Percentiles rank a stretch among this genome's conserved stretches.
phyloP scores from a whole-genome alignment of 2,888 invertebrate species.

The Chromoteleia sp. region DNA sequence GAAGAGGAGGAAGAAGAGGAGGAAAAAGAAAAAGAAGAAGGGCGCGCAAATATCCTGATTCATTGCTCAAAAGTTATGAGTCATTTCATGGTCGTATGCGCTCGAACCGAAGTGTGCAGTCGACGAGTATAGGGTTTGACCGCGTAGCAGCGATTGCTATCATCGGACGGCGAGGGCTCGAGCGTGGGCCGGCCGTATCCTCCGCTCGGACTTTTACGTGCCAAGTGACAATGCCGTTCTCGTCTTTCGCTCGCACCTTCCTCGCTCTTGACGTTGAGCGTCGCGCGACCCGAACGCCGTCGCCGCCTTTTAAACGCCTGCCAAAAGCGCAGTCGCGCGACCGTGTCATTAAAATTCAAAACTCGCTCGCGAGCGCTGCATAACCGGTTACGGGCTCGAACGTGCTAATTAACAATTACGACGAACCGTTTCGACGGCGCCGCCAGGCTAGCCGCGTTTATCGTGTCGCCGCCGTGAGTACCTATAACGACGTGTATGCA shows the following conservation, averaged over 20 bases:
- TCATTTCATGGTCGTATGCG: constrained; percentile 65
- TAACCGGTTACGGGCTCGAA: constrained; percentile 67
- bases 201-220: constrained; percentile 15
- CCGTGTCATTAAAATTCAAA: constrained; percentile 60
- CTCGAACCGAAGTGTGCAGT: constrained; percentile 33
- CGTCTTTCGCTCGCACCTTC: constrained; percentile 29
- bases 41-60: constrained; percentile 60
- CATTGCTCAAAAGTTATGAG: constrained; percentile 67
- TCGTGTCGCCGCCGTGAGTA: constrained; percentile 69
- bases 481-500: constrained; percentile 68
- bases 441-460: constrained; percentile 74
- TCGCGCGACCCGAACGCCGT: constrained; percentile 49
- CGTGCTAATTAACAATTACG: constrained; percentile 78
- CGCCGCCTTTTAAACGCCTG: constrained; percentile 51
- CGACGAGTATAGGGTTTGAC: constrained; percentile 51
- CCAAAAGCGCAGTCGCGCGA: constrained; percentile 67
- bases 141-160: constrained; percentile 63
- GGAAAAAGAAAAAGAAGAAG: no score
- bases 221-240: constrained; percentile 43
- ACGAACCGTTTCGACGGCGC: constrained; percentile 75
- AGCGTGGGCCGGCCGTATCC: constrained; percentile 48
- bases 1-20: no score
- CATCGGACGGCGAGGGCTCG: constrained; percentile 43
- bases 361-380: constrained; percentile 56
- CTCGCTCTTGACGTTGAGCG: constrained; percentile 14